These are phyloP conservation scores for Maccullochella peelii DNA, from an alignment of 2,113 vertebrate species.

Conservation along the genomic window DNA sequence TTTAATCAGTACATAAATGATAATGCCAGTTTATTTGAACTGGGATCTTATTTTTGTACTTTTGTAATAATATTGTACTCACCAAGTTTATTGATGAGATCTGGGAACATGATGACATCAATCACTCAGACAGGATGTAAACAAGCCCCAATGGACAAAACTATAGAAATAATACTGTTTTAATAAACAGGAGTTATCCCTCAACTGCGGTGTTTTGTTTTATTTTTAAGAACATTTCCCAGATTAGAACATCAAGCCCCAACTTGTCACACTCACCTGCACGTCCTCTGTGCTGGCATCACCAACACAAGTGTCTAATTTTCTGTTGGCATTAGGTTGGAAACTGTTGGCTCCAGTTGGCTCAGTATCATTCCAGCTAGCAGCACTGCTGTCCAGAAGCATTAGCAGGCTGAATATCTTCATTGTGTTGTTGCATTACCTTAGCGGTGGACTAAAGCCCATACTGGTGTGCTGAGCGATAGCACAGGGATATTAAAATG, in stretches of 20 bases:
- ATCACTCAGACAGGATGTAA: background rate
- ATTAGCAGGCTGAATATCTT: slow-evolving; percentile 45
- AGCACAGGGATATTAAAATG: background rate
- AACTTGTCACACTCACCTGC: slow-evolving; percentile 13
- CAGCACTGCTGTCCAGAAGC: slow-evolving; percentile 39
- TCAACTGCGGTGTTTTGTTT: background rate
- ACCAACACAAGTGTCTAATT: slow-evolving; percentile 25
- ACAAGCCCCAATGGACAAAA: background rate
- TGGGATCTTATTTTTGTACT: background rate
- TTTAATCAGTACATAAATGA: background rate
- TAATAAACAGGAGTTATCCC: background rate
- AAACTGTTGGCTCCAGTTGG: slow-evolving; percentile 25
- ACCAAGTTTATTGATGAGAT: background rate
- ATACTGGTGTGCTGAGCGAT: background rate
- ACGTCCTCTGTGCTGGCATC: slow-evolving; percentile 8
- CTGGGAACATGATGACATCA: too few species aligned
- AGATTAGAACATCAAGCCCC: too few species aligned
- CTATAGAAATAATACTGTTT: background rate
- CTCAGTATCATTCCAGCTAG: slow-evolving; percentile 9
- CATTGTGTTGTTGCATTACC: background rate
- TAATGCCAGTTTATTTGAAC: background rate
- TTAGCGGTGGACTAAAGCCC: background rate
- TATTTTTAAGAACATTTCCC: slow-evolving; percentile 2
- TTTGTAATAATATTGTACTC: background rate
- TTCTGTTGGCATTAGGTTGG: slow-evolving; percentile 33